phyloP scores from a whole-genome alignment of 2,797 vertebrate species.

The Chromis chromis region DNA sequence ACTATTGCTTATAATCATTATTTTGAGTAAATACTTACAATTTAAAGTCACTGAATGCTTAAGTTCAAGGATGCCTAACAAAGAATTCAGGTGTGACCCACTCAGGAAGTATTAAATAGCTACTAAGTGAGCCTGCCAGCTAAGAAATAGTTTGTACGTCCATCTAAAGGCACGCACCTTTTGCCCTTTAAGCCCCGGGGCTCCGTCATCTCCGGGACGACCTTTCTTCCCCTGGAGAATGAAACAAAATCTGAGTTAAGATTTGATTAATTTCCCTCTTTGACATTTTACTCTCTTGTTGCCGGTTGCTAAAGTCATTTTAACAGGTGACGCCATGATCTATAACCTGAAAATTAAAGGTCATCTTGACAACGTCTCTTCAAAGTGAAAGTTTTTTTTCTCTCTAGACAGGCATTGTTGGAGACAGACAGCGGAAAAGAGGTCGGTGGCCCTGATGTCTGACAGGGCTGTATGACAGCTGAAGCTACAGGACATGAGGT shows the following conservation, averaged over 20 bases:
- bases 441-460: conserved; percentile 16
- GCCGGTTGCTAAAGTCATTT: neutral
- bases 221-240: conserved; percentile 91
- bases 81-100: conserved; percentile 9
- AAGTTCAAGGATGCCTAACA: neutral
- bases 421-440: conserved; percentile 1
- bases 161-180: conserved; percentile 84
- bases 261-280: neutral
- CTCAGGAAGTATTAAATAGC: conserved; percentile 16
- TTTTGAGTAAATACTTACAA: neutral
- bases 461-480: conserved; percentile 23
- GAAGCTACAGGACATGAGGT: conserved; percentile 47
- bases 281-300: conserved; percentile 25
- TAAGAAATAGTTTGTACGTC: conserved; percentile 26
- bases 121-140: conserved; percentile 6
- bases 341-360: conserved; percentile 10
- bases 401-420: conserved; percentile 19
- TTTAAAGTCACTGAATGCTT: neutral
- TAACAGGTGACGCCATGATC: conserved; percentile 7
- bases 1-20: neutral
- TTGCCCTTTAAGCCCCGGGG: conserved; percentile 86
- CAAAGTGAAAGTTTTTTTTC: conserved; percentile 6
- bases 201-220: conserved; percentile 88
- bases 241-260: conserved; percentile 55
- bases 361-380: conserved; percentile 2